Percentiles rank a stretch among this genome's conserved stretches.
These are phyloP conservation scores for Scaptomyza tumidula DNA, from an alignment of 2,888 invertebrate genomes.

Conservation along the genomic window DNA sequence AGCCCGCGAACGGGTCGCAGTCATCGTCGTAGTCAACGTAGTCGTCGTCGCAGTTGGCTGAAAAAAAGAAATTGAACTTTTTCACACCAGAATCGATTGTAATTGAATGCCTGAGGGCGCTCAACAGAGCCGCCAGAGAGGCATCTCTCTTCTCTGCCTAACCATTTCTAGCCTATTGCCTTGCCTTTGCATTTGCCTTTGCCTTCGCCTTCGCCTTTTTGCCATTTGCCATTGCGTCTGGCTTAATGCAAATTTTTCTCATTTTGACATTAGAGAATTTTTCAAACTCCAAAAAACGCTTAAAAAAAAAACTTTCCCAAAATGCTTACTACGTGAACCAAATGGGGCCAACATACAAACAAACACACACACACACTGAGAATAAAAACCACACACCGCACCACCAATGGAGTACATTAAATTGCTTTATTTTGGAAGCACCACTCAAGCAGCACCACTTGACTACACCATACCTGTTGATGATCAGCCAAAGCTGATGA, in stretches of 20 bases:
- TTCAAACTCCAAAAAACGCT: conserved; percentile 48
- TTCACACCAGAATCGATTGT: conserved; percentile 83
- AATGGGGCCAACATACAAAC: conserved; percentile 63
- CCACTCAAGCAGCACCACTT: conserved; percentile 26
- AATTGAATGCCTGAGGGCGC: conserved; percentile 81
- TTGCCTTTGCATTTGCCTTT: conserved; percentile 20
- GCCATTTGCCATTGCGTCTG: conserved; percentile 22
- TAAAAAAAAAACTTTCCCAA: conserved; percentile 59
- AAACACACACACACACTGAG: conserved; percentile 2
- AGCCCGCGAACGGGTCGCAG: conserved; percentile 69
- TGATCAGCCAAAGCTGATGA: conserved; percentile 63
- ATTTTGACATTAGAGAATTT: conserved; percentile 67
- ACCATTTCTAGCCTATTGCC: conserved; percentile 33
- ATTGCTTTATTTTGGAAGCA: conserved; percentile 76
- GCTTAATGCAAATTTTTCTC: conserved; percentile 66
- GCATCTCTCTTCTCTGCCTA: conserved; percentile 28
- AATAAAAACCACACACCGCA: conserved; percentile 24
- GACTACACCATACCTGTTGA: conserved; percentile 40
- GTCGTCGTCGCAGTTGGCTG: conserved; percentile 47
- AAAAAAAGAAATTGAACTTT: conserved; percentile 82
- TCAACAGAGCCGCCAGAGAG: conserved; percentile 51
- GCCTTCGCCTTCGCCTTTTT: conserved; percentile 19
- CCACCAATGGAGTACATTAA: conserved; percentile 83
- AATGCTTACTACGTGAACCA: conserved; percentile 44
- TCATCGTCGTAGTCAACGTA: conserved; percentile 32